Percentiles rank a stretch among this genome's conserved stretches.
phyloP scores from a whole-genome alignment of 2,888 invertebrate genomes.

The Bugula neritina region DNA sequence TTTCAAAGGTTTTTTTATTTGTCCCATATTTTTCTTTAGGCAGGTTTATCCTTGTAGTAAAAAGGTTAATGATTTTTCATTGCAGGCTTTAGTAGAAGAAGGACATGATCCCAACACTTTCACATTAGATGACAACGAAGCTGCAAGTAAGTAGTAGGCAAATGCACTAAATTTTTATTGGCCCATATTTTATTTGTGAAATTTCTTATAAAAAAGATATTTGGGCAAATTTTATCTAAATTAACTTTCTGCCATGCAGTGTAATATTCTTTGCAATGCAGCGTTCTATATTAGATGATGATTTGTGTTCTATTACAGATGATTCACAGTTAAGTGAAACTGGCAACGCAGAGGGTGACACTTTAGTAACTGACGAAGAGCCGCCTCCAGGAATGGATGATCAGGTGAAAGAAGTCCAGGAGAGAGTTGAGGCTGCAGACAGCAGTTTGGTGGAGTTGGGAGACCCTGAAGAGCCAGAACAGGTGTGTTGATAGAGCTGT shows the following conservation, averaged over 20 bases:
- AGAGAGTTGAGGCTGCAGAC: background rate
- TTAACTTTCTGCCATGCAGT: too few species aligned
- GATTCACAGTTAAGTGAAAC: constrained; percentile 43
- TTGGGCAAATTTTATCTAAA: too few species aligned
- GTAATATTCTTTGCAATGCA: too few species aligned
- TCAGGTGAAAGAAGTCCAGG: background rate
- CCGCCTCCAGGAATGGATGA: background rate
- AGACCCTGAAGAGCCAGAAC: background rate
- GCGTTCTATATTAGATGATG: too few species aligned
- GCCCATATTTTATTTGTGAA: too few species aligned
- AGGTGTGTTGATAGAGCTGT: background rate
- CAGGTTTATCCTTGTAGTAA: too few species aligned
- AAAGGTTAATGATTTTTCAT: too few species aligned
- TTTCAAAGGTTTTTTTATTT: too few species aligned
- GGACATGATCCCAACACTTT: constrained; percentile 67
- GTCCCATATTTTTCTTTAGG: too few species aligned
- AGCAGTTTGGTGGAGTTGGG: background rate
- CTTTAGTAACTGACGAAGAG: background rate
- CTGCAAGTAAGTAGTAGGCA: constrained; percentile 3
- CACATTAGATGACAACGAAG: constrained; percentile 3
- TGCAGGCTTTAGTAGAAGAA: constrained; percentile 55
- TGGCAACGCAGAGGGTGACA: constrained; percentile 52
- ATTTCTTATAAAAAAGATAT: too few species aligned
- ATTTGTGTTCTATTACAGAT: background rate
- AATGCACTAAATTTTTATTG: too few species aligned